These are phyloP conservation scores for Mycogona germanica DNA, from an alignment of 2,888 invertebrate genomes.

Conservation along the genomic window DNA sequence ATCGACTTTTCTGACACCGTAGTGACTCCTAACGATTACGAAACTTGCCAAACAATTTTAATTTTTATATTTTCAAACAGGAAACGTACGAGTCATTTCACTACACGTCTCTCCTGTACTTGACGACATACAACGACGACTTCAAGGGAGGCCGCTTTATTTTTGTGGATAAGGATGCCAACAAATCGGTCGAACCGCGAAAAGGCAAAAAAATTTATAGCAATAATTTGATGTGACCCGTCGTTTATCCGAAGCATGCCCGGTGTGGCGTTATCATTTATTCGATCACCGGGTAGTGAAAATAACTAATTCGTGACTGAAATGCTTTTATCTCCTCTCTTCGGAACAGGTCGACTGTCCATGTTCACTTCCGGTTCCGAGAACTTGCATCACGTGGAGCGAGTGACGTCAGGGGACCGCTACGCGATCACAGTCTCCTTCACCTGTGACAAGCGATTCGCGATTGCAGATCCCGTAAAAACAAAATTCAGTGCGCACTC, in stretches of 20 bases:
- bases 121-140: conserved; percentile 58
- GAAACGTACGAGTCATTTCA: conserved; percentile 75
- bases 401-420: conserved; percentile 57
- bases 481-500: too few relatives aligned
- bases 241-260: neutral
- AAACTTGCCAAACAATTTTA: neutral
- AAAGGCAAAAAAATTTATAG: conserved; percentile 40
- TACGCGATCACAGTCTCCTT: conserved; percentile 78
- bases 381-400: conserved; percentile 70
- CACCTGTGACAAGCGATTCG: conserved; percentile 58
- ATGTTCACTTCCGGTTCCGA: conserved; percentile 81
- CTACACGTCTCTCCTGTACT: conserved; percentile 69
- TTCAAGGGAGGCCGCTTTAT: conserved; percentile 73
- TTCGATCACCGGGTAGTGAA: too few relatives aligned
- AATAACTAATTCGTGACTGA: too few relatives aligned
- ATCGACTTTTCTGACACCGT: too few relatives aligned
- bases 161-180: conserved; percentile 54
- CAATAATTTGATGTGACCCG: too few relatives aligned
- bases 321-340: too few relatives aligned
- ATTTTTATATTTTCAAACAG: conserved; percentile 41
- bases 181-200: conserved; percentile 60
- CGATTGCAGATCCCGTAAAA: conserved; percentile 52
- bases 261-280: too few relatives aligned
- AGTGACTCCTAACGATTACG: too few relatives aligned
- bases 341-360: conserved; percentile 51